Conservation (phyloP, 2,113 vertebrate genomes). For the Butorides virescens region DNA sequence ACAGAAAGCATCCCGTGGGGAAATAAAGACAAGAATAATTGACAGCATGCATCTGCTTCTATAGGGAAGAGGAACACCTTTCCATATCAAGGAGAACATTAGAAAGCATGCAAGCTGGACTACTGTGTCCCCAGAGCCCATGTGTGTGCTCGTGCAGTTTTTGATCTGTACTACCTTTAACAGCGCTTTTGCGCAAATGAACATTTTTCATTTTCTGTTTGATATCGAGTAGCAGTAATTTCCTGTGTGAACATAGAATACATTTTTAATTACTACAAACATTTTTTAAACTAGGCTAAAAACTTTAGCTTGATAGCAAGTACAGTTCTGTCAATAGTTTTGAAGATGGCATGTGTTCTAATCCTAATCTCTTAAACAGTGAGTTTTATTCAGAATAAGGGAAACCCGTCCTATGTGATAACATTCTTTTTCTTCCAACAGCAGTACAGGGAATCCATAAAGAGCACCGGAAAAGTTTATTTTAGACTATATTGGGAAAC, state of each 20-base stretch:
- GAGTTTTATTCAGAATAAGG: not conserved
- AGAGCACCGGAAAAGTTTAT: not conserved
- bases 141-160: not conserved
- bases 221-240: not conserved
- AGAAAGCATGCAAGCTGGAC: not conserved
- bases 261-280: not conserved
- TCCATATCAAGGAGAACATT: not conserved
- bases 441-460: not conserved
- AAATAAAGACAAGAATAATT: not conserved
- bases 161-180: not conserved
- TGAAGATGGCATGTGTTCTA: not conserved
- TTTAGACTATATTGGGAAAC: not conserved
- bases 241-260: not conserved
- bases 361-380: not conserved
- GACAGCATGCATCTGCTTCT: constrained; percentile 1
- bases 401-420: not conserved
- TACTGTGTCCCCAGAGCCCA: not conserved
- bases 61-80: not conserved
- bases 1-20: not conserved
- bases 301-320: not conserved
- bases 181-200: not conserved
- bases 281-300: not conserved
- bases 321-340: not conserved
- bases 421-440: not conserved
- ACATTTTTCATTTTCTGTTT: not conserved